phyloP scores from a whole-genome alignment of 2,113 vertebrate genomes.

The Antechinus stuartii region DNA sequence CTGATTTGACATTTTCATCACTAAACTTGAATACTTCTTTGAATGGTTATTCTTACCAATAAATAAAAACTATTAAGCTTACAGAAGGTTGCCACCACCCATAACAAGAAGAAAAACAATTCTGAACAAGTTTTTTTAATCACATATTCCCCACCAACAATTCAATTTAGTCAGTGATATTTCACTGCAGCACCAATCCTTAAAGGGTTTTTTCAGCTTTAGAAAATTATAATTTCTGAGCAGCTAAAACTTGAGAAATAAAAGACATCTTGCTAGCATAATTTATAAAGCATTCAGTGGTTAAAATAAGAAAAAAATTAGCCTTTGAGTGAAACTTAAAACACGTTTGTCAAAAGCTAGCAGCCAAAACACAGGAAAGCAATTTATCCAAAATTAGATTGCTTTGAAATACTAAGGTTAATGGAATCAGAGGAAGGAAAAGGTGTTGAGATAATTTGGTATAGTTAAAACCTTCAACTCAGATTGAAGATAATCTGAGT shows the following conservation, averaged over 20 bases:
- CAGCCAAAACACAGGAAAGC: constrained; percentile 79
- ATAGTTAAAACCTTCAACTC: constrained; percentile 67
- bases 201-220: constrained; percentile 60
- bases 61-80: constrained; percentile 39
- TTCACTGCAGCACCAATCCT: constrained; percentile 60
- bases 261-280: constrained; percentile 75
- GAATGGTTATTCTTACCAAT: not conserved
- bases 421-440: constrained; percentile 73
- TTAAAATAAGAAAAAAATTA: constrained; percentile 76
- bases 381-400: constrained; percentile 80
- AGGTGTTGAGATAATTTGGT: constrained; percentile 63
- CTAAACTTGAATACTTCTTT: not conserved
- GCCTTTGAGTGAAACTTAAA: constrained; percentile 76
- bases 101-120: constrained; percentile 16
- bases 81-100: constrained; percentile 33
- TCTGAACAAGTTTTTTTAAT: constrained; percentile 53
- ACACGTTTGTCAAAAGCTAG: constrained; percentile 77
- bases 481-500: constrained; percentile 73
- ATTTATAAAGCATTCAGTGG: constrained; percentile 73
- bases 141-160: constrained; percentile 52
- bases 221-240: constrained; percentile 74
- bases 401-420: constrained; percentile 77
- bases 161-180: constrained; percentile 59
- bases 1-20: constrained; percentile 21
- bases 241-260: constrained; percentile 71